Percentiles rank a stretch among this genome's conserved stretches.
phyloP scores from a whole-genome alignment of 2,113 vertebrate genomes.

The Paralichthys olivaceus region DNA sequence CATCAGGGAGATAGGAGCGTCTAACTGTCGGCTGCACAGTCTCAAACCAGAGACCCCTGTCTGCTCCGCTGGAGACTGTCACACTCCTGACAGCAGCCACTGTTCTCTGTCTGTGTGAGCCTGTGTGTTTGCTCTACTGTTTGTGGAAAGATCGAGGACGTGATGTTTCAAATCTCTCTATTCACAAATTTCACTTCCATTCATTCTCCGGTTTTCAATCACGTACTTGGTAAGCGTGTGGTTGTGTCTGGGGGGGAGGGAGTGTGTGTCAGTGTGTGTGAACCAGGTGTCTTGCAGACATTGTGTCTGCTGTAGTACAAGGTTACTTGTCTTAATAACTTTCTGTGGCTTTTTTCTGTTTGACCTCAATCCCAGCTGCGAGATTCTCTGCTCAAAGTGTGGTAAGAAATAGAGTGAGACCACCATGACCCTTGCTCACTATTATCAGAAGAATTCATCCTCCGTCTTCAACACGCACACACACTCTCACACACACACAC shows the following conservation, averaged over 20 bases:
- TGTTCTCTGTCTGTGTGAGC: slow-evolving; percentile 31
- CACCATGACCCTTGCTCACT: slow-evolving; percentile 51
- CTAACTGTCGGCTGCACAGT: slow-evolving; percentile 69
- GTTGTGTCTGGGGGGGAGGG: slow-evolving; percentile 30
- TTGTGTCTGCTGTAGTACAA: slow-evolving; percentile 65
- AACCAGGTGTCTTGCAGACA: slow-evolving; percentile 68
- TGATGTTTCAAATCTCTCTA: slow-evolving; percentile 6
- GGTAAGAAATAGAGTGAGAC: slow-evolving; percentile 51
- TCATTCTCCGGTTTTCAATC: slow-evolving; percentile 30
- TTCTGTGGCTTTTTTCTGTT: slow-evolving; percentile 10
- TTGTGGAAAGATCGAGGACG: slow-evolving; percentile 15
- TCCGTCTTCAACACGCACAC: slow-evolving; percentile 42
- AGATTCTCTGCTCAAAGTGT: slow-evolving; percentile 45
- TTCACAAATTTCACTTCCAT: not conserved
- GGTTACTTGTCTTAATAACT: slow-evolving; percentile 40
- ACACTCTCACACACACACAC: slow-evolving; percentile 34
- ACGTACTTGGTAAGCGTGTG: not conserved
- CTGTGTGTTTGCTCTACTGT: slow-evolving; percentile 13
- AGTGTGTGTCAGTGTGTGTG: slow-evolving; percentile 40
- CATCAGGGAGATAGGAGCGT: slow-evolving; percentile 76
- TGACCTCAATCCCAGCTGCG: slow-evolving; percentile 55
- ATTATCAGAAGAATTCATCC: slow-evolving; percentile 63
- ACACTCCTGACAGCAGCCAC: slow-evolving; percentile 73
- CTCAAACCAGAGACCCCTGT: slow-evolving; percentile 74
- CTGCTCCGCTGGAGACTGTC: slow-evolving; percentile 79